Conservation (phyloP, 2,113 vertebrate species). For the Sterna hirundo region DNA sequence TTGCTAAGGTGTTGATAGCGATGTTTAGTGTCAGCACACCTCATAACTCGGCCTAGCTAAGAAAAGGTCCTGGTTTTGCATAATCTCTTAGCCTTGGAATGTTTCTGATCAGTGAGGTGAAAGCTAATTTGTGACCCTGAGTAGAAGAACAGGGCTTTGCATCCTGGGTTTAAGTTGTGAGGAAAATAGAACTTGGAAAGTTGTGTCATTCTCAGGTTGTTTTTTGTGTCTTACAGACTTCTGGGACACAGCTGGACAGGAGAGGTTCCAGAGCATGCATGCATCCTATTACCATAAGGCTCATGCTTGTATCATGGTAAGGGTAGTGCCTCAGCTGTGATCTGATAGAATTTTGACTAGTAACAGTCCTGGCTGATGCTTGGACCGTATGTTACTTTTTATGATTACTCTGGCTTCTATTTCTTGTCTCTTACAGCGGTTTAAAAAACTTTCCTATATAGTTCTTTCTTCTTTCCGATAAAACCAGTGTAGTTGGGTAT, state of each 20-base stretch:
- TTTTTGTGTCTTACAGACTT: slow-evolving; percentile 81
- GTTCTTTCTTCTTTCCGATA: not conserved
- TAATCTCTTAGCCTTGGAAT: not conserved
- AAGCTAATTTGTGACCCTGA: not conserved
- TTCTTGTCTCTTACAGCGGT: not conserved
- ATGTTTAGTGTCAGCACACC: not conserved
- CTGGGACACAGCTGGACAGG: slow-evolving; percentile 97
- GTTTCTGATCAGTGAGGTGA: not conserved
- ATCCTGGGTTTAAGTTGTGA: not conserved
- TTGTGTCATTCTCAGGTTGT: not conserved
- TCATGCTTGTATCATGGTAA: slow-evolving; percentile 96
- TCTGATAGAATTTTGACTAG: not conserved
- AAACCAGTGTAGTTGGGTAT: not conserved
- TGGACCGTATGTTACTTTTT: not conserved
- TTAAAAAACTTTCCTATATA: not conserved
- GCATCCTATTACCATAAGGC: slow-evolving; percentile 96
- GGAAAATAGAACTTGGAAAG: not conserved
- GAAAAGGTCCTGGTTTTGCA: not conserved
- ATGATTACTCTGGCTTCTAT: not conserved
- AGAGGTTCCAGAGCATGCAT: slow-evolving; percentile 96
- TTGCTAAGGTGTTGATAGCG: not conserved
- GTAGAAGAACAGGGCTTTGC: not conserved
- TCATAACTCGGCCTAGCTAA: not conserved
- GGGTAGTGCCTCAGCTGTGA: not conserved
- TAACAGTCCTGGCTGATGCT: too few species aligned